Conservation (phyloP, 1,140 invertebrate species). For the Spodoptera litura region DNA sequence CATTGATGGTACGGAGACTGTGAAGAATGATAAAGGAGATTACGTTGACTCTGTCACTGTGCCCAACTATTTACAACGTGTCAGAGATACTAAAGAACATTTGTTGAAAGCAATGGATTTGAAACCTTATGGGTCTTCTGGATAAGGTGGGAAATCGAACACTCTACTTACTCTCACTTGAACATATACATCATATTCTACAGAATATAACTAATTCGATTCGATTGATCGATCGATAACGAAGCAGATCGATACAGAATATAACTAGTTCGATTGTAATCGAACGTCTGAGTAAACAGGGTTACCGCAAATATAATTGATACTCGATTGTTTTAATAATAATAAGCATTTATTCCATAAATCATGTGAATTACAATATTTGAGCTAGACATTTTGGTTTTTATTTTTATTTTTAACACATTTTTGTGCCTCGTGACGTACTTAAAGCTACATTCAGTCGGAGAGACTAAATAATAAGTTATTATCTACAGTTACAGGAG, state of each 20-base stretch:
- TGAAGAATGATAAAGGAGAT: conserved; percentile 72
- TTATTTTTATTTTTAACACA: conserved; percentile 56
- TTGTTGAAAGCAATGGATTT: conserved; percentile 70
- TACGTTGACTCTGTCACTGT: conserved; percentile 67
- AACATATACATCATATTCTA: not conserved
- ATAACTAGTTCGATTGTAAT: too few relatives aligned
- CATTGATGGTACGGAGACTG: conserved; percentile 69
- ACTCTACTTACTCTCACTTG: not conserved
- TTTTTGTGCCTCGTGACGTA: conserved; percentile 67
- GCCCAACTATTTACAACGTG: conserved; percentile 66
- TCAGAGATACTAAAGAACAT: conserved; percentile 61
- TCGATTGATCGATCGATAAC: too few relatives aligned
- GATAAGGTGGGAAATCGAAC: not conserved
- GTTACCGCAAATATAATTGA: not conserved
- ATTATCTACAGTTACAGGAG: conserved; percentile 21
- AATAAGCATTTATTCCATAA: conserved; percentile 56
- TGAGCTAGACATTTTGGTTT: conserved; percentile 73
- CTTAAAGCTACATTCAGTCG: conserved; percentile 71
- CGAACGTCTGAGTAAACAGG: not conserved
- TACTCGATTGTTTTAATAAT: conserved; percentile 32
- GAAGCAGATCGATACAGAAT: too few relatives aligned
- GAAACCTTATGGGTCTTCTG: conserved; percentile 64
- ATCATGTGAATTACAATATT: conserved; percentile 56
- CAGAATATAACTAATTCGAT: too few relatives aligned
- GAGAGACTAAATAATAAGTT: conserved; percentile 41